Percentiles rank a stretch among this genome's conserved stretches.
phyloP scores from a whole-genome alignment of 2,797 vertebrate species.

The Natrix natrix region DNA sequence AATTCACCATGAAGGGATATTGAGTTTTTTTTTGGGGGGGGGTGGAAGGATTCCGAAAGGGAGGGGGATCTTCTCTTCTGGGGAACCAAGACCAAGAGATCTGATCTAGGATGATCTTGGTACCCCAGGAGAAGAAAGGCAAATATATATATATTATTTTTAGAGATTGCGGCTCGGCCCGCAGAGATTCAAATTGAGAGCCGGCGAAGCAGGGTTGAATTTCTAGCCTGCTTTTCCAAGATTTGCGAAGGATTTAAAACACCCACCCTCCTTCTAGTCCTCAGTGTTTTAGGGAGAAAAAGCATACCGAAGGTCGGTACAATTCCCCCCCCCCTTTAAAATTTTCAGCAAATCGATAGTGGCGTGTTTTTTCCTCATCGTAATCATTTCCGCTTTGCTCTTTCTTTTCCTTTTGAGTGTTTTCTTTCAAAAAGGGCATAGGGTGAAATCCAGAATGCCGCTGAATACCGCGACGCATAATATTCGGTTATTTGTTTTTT shows the following conservation, averaged over 20 bases:
- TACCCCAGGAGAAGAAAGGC: background rate
- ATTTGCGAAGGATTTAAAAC: background rate
- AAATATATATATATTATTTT: background rate
- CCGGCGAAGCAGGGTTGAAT: background rate
- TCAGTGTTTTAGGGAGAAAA: background rate
- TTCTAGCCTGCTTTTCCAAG: background rate
- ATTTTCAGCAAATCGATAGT: background rate
- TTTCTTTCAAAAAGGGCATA: background rate
- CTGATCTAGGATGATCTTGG: background rate
- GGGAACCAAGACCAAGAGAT: background rate
- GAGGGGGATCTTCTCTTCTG: background rate
- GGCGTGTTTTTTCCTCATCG: background rate
- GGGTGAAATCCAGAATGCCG: background rate
- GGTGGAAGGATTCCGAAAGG: background rate
- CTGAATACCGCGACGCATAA: background rate
- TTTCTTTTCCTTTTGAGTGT: background rate
- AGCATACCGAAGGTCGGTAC: background rate
- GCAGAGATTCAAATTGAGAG: background rate
- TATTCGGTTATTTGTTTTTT: background rate
- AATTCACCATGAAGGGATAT: background rate
- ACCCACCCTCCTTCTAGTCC: background rate
- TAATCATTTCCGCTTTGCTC: background rate
- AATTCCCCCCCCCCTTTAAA: rapidly evolving
- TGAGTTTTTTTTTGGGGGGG: background rate
- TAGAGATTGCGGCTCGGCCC: background rate